Base-by-base conservation (phyloP, 2,888 invertebrate species). In the Tethea ocularis region DNA sequence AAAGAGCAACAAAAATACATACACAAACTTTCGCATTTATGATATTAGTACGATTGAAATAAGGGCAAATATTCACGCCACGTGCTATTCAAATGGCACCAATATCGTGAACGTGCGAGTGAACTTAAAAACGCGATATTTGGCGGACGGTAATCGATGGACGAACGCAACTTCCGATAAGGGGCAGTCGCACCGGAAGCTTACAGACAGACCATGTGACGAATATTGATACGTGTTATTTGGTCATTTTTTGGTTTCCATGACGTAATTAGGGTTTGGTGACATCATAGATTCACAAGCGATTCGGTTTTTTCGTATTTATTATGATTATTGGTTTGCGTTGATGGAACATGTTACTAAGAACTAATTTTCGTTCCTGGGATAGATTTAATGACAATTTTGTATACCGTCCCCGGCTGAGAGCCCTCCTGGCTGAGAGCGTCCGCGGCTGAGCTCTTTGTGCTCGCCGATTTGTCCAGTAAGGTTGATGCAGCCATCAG, bases 81-180 rank as follows among this genome's bases (percentile, higher is more conserved):
- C 51, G 53, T 41, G 38, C 13, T n/a, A 41, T 55, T n/a, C 20
- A 46, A 57, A 57, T 57, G 15, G 33, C 51, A 29, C 20, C 24
- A 57, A 29, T 52, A 52, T 53, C 33, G n/a, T 33, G 33, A 51
- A 56, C 55, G 57, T 73, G 80, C 75, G 75, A 75, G 59, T 76
- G 75, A 82, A 77, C 80, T 72, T 59, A 66, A 61, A 69, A 69
- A 78, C 52, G 64, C 71, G 68, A 75, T 78, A 66, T 75, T 75
- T 66, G 64, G 66, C 75, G 68, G 69, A 56, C 64, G 68, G 74
- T 83, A 68, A 83, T 80, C 80, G 69, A 64, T 53, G 62, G 58
- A 61, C 62, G 62, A 69, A 62, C 78, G 76, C 69, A 69, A 77
- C 80, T 80, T 84, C 84, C 84, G 78, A 72, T 53, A 56, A 52